These are phyloP conservation scores for Balaeniceps rex DNA, from an alignment of 2,113 vertebrate species.

Conservation along the genomic window DNA sequence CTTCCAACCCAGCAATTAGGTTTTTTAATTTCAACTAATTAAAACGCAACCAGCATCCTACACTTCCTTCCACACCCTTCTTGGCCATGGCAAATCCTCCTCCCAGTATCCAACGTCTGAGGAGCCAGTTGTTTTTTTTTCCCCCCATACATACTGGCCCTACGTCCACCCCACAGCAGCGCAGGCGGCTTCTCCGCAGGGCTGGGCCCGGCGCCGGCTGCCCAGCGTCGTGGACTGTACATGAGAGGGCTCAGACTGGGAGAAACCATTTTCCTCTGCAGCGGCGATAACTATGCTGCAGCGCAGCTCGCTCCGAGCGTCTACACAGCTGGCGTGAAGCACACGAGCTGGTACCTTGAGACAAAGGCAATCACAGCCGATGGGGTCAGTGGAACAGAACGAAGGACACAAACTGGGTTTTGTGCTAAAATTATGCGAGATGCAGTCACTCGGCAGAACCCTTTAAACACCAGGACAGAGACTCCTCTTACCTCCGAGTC, in stretches of 20 bases:
- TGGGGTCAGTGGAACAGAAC: background rate
- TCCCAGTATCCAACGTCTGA: background rate
- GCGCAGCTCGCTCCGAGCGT: fast-evolving
- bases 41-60: background rate
- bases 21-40: background rate
- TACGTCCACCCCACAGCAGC: background rate
- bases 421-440: background rate
- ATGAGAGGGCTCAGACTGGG: background rate
- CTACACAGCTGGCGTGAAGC: fast-evolving
- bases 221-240: fast-evolving
- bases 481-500: slow-evolving; percentile 84
- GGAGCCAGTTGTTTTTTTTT: background rate
- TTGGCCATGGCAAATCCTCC: background rate
- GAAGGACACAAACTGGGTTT: background rate
- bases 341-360: background rate
- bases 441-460: background rate
- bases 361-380: background rate
- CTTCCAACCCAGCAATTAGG: background rate
- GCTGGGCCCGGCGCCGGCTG: background rate
- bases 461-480: background rate
- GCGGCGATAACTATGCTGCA: fast-evolving
- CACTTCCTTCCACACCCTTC: background rate
- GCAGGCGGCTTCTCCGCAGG: background rate
- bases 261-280: background rate
- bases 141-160: fast-evolving